Evolutionary conservation across 2,797 vertebrate genomes (phyloP).

Genomic region (Buphagus erythrorhynchus): DNA sequence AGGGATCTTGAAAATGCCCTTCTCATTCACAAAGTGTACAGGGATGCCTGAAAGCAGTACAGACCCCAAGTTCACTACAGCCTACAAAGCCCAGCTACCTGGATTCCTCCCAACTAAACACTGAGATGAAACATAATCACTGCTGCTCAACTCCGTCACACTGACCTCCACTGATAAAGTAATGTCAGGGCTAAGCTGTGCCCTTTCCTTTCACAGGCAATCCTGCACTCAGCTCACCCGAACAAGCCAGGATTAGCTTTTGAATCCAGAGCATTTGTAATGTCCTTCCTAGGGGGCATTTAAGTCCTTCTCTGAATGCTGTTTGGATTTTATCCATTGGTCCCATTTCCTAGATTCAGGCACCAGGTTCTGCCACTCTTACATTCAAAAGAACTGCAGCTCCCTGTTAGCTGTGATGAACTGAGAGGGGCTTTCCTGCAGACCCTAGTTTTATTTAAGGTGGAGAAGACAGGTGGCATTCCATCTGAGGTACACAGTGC

Average conservation of each 20-base stretch:
- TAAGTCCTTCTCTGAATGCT: neutral
- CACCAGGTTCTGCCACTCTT: neutral
- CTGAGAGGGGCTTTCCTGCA: neutral
- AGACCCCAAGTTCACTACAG: neutral
- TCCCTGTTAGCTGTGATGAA: neutral
- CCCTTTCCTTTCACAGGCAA: neutral
- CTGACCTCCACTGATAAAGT: neutral
- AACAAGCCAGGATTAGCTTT: conserved; percentile 12
- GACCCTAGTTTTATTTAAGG: neutral
- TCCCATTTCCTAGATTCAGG: neutral
- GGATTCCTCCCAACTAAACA: neutral
- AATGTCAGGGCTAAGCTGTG: neutral
- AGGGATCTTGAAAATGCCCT: neutral
- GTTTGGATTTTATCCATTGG: neutral
- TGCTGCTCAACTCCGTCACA: neutral
- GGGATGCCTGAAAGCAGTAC: neutral
- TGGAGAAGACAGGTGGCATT: neutral
- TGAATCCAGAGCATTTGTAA: conserved; percentile 8
- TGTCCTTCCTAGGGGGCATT: neutral
- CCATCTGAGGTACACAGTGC: neutral
- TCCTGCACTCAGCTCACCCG: neutral
- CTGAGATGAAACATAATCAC: neutral
- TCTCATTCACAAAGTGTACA: neutral
- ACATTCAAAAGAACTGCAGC: neutral
- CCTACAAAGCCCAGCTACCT: neutral